phyloP scores from a whole-genome alignment of 2,888 invertebrate genomes.

The Spicauda simplicius region DNA sequence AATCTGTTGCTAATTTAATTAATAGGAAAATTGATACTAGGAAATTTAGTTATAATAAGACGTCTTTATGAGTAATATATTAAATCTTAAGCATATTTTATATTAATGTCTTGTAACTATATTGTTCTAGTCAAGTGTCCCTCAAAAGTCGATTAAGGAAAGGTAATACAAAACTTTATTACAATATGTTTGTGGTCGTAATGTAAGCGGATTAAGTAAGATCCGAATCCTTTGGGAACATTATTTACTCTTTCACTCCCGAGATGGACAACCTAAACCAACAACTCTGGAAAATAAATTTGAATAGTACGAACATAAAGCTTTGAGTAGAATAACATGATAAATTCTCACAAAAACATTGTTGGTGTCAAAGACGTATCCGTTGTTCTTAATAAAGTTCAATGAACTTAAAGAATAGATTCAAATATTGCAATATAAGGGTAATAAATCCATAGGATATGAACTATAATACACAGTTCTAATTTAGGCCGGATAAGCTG shows the following conservation, averaged over 20 bases:
- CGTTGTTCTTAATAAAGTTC: background rate
- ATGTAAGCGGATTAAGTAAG: conserved; percentile 25
- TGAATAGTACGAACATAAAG: conserved; percentile 18
- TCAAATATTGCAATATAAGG: too few relatives aligned
- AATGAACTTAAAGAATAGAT: too few relatives aligned
- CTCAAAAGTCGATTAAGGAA: background rate
- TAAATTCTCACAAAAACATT: background rate
- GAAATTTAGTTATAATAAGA: too few relatives aligned
- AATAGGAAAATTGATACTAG: too few relatives aligned
- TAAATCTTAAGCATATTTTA: too few relatives aligned
- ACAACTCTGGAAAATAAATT: conserved; percentile 29
- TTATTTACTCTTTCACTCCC: conserved; percentile 24
- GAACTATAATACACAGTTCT: too few relatives aligned
- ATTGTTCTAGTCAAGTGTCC: background rate
- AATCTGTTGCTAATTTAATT: too few relatives aligned
- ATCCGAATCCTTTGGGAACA: conserved; percentile 18
- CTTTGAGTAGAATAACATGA: conserved; percentile 15
- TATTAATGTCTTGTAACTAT: too few relatives aligned
- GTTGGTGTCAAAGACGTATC: background rate
- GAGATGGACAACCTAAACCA: conserved; percentile 30
- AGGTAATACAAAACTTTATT: conserved; percentile 9
- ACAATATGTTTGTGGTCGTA: conserved; percentile 26
- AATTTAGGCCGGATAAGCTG: too few relatives aligned
- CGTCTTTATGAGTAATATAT: too few relatives aligned
- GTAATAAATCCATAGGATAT: too few relatives aligned